A percentile compares a stretch with the other conserved stretches of the same genome.
Evolutionary conservation across 2,888 invertebrate genomes (phyloP).

Genomic region (Hybos culiciformis): DNA sequence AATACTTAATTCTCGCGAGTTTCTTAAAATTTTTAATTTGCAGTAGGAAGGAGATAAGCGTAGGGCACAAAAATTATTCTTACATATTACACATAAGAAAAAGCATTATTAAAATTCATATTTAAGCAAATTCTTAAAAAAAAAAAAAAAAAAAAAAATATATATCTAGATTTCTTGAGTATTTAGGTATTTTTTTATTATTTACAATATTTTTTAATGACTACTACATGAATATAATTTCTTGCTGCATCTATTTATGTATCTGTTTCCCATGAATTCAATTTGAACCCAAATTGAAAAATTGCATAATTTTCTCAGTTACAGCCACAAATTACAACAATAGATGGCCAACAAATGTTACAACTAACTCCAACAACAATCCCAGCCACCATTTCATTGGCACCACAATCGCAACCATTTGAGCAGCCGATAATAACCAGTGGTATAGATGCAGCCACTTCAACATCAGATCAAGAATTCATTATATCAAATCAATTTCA

Average conservation of each 20-base stretch:
- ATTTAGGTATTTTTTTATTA: not conserved
- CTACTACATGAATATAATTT: too few species aligned
- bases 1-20: not conserved
- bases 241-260: not conserved
- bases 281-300: not conserved
- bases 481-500: slow-evolving; percentile 17
- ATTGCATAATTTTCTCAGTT: slow-evolving; percentile 20
- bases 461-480: slow-evolving; percentile 19
- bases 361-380: slow-evolving; percentile 32
- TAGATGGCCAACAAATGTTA: slow-evolving; percentile 35
- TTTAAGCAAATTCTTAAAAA: too few species aligned
- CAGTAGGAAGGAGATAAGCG: too few species aligned
- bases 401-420: slow-evolving; percentile 10
- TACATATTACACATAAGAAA: too few species aligned
- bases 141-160: too few species aligned
- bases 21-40: too few species aligned
- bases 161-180: too few species aligned
- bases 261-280: not conserved
- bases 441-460: slow-evolving; percentile 21
- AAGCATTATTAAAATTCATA: too few species aligned
- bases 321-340: slow-evolving; percentile 33
- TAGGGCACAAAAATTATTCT: too few species aligned
- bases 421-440: slow-evolving; percentile 6
- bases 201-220: too few species aligned
- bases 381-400: slow-evolving; percentile 32